phyloP scores from a whole-genome alignment of 2,797 vertebrate genomes.

The Stomatorhinus walkeri region DNA sequence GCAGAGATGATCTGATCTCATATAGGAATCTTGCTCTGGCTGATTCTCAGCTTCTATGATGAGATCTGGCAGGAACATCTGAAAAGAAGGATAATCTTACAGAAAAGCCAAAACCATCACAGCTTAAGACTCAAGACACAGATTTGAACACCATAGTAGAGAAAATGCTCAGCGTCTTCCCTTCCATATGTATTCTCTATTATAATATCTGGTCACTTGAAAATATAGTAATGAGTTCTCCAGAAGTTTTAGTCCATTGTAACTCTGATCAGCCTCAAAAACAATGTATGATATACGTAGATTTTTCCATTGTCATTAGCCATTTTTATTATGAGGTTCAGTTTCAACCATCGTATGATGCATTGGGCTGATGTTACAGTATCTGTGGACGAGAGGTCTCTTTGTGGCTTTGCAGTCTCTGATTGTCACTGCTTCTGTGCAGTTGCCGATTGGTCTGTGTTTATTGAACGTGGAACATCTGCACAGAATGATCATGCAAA shows the following conservation, averaged over 20 bases:
- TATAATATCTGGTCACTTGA: background rate
- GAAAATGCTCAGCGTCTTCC: background rate
- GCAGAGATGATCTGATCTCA: background rate
- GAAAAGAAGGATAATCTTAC: background rate
- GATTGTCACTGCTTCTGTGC: background rate
- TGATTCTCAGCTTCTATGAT: background rate
- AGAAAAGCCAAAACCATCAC: background rate
- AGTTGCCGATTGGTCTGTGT: background rate
- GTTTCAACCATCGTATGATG: background rate
- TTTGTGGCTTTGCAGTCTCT: background rate
- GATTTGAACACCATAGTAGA: background rate
- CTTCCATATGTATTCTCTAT: background rate
- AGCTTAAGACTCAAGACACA: background rate
- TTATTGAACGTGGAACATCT: background rate
- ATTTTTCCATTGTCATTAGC: background rate
- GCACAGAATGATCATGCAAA: background rate
- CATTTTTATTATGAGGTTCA: background rate
- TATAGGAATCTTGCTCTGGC: background rate
- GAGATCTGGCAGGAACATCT: background rate
- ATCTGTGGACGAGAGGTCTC: background rate
- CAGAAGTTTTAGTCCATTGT: background rate
- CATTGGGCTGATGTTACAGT: background rate
- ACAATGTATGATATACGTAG: background rate
- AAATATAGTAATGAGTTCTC: background rate
- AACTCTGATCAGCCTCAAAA: background rate